Percentiles rank a stretch among this genome's conserved stretches.
Evolutionary conservation across 2,113 vertebrate species (phyloP).

Genomic region (Otis tarda): DNA sequence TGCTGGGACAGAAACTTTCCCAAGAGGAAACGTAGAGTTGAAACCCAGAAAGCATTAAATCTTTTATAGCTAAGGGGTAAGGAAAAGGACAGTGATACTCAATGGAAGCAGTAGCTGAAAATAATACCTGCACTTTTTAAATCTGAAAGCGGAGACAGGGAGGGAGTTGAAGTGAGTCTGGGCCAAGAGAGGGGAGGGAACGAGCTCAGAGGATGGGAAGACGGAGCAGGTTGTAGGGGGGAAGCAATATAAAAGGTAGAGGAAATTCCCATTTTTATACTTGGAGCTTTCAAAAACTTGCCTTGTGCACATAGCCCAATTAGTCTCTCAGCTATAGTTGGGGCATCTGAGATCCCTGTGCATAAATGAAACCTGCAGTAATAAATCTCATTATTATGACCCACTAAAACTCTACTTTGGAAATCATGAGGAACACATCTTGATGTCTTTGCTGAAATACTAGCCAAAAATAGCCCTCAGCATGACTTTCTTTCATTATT

Average conservation of each 20-base stretch:
- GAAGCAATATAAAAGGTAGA: neutral
- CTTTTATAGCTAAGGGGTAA: neutral
- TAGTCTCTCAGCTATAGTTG: neutral
- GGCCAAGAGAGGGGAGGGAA: neutral
- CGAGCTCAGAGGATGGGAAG: accelerated
- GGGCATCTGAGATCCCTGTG: neutral
- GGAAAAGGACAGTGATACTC: neutral
- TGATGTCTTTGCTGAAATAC: neutral
- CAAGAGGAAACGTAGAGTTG: neutral
- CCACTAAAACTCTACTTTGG: neutral
- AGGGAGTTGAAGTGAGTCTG: neutral
- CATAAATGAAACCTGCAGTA: neutral
- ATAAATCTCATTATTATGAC: neutral
- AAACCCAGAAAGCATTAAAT: neutral
- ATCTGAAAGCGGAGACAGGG: neutral
- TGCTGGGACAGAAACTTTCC: neutral
- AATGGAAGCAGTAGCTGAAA: neutral
- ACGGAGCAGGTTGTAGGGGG: neutral
- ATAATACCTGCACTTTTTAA: neutral
- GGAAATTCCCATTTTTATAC: neutral
- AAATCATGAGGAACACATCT: neutral
- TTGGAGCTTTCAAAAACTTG: neutral
- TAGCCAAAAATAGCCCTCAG: neutral
- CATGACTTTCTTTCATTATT: neutral
- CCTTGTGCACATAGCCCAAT: neutral